Evolutionary conservation across 2,113 vertebrate species (phyloP).

Genomic region (Barbus barbus): DNA sequence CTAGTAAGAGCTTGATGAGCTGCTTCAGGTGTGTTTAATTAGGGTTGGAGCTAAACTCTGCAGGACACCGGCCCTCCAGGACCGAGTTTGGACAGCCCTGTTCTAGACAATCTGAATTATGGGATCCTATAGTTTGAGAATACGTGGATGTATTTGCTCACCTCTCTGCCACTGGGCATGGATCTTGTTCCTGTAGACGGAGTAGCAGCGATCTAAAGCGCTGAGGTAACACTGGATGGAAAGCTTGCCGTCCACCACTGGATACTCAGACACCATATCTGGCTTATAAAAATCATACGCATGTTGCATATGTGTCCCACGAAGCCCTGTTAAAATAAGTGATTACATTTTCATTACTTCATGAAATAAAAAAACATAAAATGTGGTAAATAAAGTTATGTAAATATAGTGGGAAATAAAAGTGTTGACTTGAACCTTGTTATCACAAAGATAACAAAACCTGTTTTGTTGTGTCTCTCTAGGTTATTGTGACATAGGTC

Average conservation of each 20-base stretch:
- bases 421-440: neutral
- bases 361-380: neutral
- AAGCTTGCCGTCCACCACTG: constrained; percentile 93
- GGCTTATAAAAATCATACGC: constrained; percentile 98
- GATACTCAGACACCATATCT: constrained; percentile 95
- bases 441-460: neutral
- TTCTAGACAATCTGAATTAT: no score
- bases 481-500: constrained; percentile 20
- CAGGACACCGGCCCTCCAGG: no score
- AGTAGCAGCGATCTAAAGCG: constrained; percentile 92
- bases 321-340: constrained; percentile 76
- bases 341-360: neutral
- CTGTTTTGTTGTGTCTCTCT: neutral
- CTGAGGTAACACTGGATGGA: constrained; percentile 98
- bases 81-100: no score
- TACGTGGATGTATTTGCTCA: constrained; percentile 54
- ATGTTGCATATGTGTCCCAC: constrained; percentile 97
- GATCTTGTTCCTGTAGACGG: constrained; percentile 88
- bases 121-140: no score
- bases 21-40: no score
- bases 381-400: neutral
- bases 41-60: no score
- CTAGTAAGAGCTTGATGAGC: no score
- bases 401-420: neutral
- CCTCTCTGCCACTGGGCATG: constrained; percentile 92